These are phyloP conservation scores for Lepidurus packardi DNA, from an alignment of 1,140 invertebrate genomes.

Conservation along the genomic window DNA sequence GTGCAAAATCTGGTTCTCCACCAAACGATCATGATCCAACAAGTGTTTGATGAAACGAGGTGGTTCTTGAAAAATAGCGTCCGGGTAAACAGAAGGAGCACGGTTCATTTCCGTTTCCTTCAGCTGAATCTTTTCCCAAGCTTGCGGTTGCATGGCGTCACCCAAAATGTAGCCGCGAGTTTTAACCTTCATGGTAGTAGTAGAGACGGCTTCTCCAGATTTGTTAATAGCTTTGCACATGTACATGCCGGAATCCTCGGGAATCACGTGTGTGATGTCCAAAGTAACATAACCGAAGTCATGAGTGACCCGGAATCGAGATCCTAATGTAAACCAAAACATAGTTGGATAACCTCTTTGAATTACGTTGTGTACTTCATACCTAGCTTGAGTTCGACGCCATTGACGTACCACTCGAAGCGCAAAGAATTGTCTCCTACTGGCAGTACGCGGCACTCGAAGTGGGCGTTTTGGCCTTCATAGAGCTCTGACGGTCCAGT, in stretches of 20 bases:
- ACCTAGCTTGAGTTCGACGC: constrained; percentile 83
- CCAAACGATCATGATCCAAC: constrained; percentile 73
- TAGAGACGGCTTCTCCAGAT: constrained; percentile 83
- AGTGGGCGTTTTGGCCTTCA: constrained; percentile 91
- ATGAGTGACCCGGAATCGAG: constrained; percentile 78
- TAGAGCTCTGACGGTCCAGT: constrained; percentile 84
- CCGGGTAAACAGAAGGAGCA: constrained; percentile 75
- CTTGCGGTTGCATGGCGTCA: constrained; percentile 74
- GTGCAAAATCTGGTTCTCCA: constrained; percentile 83
- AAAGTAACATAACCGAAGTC: constrained; percentile 92
- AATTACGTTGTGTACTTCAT: constrained; percentile 40
- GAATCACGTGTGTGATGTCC: constrained; percentile 79
- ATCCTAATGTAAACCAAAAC: constrained; percentile 53
- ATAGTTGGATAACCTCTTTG: constrained; percentile 41
- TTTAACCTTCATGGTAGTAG: constrained; percentile 79
- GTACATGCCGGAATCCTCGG: constrained; percentile 85
- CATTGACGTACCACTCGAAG: constrained; percentile 94
- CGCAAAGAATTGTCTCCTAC: constrained; percentile 82
- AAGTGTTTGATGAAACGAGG: constrained; percentile 88
- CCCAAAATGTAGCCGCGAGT: constrained; percentile 65
- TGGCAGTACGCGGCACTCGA: constrained; percentile 92
- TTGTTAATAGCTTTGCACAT: constrained; percentile 88
- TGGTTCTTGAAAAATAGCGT: constrained; percentile 71
- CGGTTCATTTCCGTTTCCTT: constrained; percentile 65
- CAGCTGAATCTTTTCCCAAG: constrained; percentile 77